Evolutionary conservation across 2,797 vertebrate species (phyloP).

Genomic region (Gadopsis bispinosus): DNA sequence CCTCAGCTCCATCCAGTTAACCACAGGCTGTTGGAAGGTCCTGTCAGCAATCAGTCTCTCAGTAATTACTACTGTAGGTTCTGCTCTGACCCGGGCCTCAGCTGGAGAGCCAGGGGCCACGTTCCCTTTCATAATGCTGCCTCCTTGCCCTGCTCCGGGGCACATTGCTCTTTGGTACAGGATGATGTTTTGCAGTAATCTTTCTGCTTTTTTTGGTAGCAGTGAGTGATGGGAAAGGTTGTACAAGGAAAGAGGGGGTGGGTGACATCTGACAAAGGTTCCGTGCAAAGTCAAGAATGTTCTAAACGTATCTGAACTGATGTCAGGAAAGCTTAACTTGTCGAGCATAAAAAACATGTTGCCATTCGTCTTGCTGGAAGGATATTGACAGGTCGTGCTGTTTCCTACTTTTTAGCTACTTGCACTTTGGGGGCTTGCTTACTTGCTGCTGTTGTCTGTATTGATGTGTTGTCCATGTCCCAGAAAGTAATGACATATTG

Average conservation of each 20-base stretch:
- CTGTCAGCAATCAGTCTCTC: constrained; percentile 78
- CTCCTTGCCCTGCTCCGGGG: constrained; percentile 44
- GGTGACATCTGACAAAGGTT: constrained; percentile 32
- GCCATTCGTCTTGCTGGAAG: constrained; percentile 1
- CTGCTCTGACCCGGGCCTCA: constrained; percentile 63
- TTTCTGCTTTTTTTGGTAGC: not conserved
- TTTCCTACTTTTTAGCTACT: not conserved
- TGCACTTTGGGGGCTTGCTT: not conserved
- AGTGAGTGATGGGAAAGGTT: constrained; percentile 48
- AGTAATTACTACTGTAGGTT: constrained; percentile 77
- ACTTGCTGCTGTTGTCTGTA: not conserved
- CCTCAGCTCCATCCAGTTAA: constrained; percentile 72
- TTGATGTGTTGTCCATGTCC: not conserved
- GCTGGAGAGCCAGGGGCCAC: constrained; percentile 69
- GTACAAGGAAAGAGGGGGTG: constrained; percentile 25
- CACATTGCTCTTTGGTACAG: constrained; percentile 32
- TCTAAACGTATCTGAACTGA: constrained; percentile 10
- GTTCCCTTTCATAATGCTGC: constrained; percentile 65
- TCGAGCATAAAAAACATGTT: not conserved
- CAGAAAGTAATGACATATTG: not conserved
- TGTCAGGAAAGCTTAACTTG: constrained; percentile 12
- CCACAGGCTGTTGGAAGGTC: constrained; percentile 79
- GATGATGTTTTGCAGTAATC: constrained; percentile 35
- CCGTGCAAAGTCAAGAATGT: constrained; percentile 19
- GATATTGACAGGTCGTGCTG: not conserved